Conservation (phyloP, 2,888 invertebrate species). For the Tinea pellionella region DNA sequence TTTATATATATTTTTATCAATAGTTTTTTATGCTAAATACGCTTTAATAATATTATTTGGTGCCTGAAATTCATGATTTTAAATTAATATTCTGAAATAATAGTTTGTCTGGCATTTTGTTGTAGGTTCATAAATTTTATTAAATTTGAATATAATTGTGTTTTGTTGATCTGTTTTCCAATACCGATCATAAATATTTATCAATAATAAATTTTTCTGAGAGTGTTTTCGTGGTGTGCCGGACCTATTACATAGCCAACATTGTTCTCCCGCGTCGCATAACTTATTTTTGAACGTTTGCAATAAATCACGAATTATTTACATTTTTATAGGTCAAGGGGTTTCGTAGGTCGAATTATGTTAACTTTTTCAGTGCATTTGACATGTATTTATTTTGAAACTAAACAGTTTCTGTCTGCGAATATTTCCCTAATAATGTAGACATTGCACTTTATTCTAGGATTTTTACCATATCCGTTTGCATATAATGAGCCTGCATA, state of each 20-base stretch:
- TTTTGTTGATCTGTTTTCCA: too few relatives aligned
- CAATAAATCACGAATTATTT: constrained; percentile 5
- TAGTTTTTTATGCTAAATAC: too few relatives aligned
- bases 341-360: constrained; percentile 9
- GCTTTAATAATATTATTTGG: too few relatives aligned
- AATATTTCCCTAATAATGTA: neutral
- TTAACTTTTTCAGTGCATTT: neutral
- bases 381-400: neutral
- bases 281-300: neutral
- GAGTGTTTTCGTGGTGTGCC: neutral
- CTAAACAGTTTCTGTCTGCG: neutral
- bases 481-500: neutral
- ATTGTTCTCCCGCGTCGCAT: neutral
- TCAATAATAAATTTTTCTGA: neutral
- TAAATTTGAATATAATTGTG: too few relatives aligned
- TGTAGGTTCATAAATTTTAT: too few relatives aligned
- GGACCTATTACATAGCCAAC: constrained; percentile 5
- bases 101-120: too few relatives aligned
- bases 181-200: neutral
- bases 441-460: neutral
- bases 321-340: constrained; percentile 13
- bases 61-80: too few relatives aligned
- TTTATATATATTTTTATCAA: too few relatives aligned
- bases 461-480: neutral
- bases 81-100: too few relatives aligned